phyloP scores from a whole-genome alignment of 2,797 vertebrate species.

The Sebastes flavidus region DNA sequence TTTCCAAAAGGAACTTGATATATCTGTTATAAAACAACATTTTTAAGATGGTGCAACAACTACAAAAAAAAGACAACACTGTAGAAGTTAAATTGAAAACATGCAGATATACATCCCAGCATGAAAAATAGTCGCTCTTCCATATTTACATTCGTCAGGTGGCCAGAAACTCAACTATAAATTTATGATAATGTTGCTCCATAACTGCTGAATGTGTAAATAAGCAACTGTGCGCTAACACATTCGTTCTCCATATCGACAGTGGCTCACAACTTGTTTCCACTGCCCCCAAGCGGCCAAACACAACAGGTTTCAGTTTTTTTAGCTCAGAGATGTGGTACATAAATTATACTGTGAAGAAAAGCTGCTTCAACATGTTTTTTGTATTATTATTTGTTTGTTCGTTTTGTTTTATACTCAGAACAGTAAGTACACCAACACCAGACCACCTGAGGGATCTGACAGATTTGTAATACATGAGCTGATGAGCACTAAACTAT shows the following conservation, averaged over 20 bases:
- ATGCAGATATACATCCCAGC: background rate
- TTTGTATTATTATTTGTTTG: background rate
- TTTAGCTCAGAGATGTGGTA: background rate
- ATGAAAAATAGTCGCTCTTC: accelerated
- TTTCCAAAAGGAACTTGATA: background rate
- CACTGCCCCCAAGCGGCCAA: background rate
- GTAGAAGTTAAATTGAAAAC: background rate
- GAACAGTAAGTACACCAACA: too few relatives aligned
- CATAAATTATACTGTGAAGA: background rate
- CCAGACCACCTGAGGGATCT: too few relatives aligned
- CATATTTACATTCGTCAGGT: background rate
- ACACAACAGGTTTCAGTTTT: background rate
- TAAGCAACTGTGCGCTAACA: background rate
- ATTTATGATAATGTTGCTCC: background rate
- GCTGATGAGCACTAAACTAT: background rate
- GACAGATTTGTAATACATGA: too few relatives aligned
- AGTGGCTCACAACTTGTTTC: background rate
- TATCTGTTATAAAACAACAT: background rate
- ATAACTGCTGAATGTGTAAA: background rate
- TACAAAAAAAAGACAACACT: background rate
- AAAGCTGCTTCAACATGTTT: background rate
- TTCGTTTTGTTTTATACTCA: too few relatives aligned
- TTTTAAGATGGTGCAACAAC: too few relatives aligned
- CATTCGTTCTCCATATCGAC: background rate
- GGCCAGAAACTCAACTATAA: background rate